Percentiles rank a stretch among this genome's conserved stretches.
These are phyloP conservation scores for Oceanodroma leucorhoa DNA, from an alignment of 2,797 vertebrate genomes.

Conservation along the genomic window DNA sequence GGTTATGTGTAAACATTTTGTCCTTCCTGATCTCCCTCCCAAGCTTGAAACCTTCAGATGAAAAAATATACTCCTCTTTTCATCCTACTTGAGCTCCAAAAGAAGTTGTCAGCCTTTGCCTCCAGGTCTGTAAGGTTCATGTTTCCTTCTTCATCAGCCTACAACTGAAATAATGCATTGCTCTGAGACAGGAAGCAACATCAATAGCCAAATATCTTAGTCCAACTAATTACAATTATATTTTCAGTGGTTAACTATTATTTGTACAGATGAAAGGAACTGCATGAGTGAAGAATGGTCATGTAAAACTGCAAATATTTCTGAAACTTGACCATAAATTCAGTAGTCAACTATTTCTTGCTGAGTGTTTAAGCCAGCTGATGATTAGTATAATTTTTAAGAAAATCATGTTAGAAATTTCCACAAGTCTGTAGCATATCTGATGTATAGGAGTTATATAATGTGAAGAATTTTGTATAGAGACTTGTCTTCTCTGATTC, in stretches of 20 bases:
- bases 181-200: neutral
- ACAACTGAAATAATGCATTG: neutral
- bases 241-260: neutral
- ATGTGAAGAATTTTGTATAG: neutral
- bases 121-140: neutral
- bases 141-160: neutral
- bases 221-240: neutral
- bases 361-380: neutral
- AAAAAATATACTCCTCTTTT: neutral
- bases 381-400: neutral
- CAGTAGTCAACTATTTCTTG: neutral
- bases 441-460: neutral
- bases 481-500: neutral
- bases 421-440: neutral
- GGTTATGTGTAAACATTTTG: neutral
- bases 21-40: neutral
- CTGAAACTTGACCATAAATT: neutral
- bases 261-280: neutral
- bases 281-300: neutral
- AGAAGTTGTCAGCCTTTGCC: neutral
- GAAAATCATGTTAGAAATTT: neutral
- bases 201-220: neutral
- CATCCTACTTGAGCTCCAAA: neutral
- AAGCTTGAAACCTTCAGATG: neutral
- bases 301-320: neutral